These are phyloP conservation scores for Halictus ligatus DNA, from an alignment of 2,888 invertebrate species.

Conservation along the genomic window DNA sequence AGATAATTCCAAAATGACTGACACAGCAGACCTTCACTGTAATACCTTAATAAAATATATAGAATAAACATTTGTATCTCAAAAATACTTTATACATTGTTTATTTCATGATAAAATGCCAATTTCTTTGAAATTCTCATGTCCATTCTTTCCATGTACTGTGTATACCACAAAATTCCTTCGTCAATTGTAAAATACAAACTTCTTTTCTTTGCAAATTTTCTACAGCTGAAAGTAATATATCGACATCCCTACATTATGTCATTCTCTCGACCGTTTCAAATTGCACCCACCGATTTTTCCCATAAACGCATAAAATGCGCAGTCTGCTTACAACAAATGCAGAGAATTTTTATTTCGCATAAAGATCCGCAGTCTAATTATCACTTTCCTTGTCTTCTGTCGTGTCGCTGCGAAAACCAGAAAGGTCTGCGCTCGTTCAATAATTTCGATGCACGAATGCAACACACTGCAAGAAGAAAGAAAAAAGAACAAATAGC, in stretches of 20 bases:
- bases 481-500: neutral
- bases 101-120: too few relatives aligned
- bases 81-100: too few relatives aligned
- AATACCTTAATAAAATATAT: too few relatives aligned
- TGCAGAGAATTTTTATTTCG: neutral
- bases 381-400: neutral
- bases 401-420: neutral
- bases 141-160: too few relatives aligned
- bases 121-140: too few relatives aligned
- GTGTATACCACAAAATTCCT: too few relatives aligned
- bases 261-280: neutral
- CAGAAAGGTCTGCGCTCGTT: neutral
- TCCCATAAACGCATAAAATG: neutral
- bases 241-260: neutral
- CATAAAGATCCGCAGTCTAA: neutral
- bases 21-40: too few relatives aligned
- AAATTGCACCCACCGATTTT: neutral
- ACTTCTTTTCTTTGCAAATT: neutral
- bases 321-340: too few relatives aligned
- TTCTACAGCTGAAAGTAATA: too few relatives aligned
- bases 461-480: neutral
- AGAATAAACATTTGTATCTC: too few relatives aligned
- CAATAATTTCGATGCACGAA: conserved; percentile 2
- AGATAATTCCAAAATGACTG: too few relatives aligned
- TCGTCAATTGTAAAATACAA: neutral